These are phyloP conservation scores for Coelinius sp. DNA, from an alignment of 2,888 invertebrate species.

Conservation along the genomic window DNA sequence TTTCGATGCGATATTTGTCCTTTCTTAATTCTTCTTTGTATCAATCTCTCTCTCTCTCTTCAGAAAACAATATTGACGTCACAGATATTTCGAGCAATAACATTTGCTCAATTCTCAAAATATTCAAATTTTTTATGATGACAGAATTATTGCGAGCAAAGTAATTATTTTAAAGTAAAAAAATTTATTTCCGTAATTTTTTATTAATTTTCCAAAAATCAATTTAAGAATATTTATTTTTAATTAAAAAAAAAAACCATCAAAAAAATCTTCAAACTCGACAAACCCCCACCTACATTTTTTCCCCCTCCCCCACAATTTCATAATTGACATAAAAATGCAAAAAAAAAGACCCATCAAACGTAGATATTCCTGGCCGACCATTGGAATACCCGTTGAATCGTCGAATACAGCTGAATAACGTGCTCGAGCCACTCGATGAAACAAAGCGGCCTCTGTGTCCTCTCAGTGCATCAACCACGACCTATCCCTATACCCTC, in stretches of 20 bases:
- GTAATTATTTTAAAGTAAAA: no score
- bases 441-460: conserved; percentile 66
- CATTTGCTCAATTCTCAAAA: background rate
- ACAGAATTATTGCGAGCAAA: no score
- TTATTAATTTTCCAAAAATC: no score
- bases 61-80: background rate
- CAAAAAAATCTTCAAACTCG: background rate
- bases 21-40: no score
- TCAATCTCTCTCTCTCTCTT: no score
- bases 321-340: no score
- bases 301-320: no score
- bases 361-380: background rate
- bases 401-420: conserved; percentile 47
- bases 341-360: background rate
- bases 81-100: background rate
- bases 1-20: no score
- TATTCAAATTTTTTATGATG: background rate
- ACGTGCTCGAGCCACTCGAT: conserved; percentile 61
- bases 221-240: no score
- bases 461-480: conserved; percentile 52
- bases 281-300: no score
- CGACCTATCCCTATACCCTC: conserved; percentile 62
- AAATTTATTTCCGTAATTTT: no score
- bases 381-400: background rate
- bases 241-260: background rate